Evolutionary conservation across 2,113 vertebrate genomes (phyloP).

Genomic region (Ancistrus triradiatus): DNA sequence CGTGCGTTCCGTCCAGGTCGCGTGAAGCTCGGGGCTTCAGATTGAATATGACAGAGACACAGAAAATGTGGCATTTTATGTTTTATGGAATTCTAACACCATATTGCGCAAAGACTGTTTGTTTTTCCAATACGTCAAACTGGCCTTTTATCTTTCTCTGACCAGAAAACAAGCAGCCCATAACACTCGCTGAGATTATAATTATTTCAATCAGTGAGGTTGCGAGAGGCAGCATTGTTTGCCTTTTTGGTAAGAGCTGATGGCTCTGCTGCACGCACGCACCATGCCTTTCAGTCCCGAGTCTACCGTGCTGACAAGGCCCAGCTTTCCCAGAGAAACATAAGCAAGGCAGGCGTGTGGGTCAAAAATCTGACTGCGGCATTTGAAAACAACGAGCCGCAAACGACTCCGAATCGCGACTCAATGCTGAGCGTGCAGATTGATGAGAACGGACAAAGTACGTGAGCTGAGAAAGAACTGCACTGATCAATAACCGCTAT

Average conservation of each 20-base stretch:
- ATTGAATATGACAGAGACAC: constrained; percentile 9
- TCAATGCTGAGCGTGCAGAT: neutral
- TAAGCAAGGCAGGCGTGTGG: neutral
- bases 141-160: constrained; percentile 46
- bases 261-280: constrained; percentile 24
- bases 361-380: neutral
- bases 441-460: neutral
- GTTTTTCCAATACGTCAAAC: constrained; percentile 40
- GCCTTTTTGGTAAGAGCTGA: constrained; percentile 22
- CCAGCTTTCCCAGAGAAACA: constrained; percentile 15
- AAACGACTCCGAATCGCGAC: neutral
- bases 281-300: neutral
- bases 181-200: constrained; percentile 46
- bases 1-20: neutral
- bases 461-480: neutral
- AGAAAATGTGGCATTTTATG: constrained; percentile 10
- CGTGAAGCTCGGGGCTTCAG: neutral
- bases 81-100: constrained; percentile 21
- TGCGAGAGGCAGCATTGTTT: constrained; percentile 41
- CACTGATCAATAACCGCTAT: neutral
- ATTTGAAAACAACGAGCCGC: neutral
- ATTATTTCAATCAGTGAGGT: constrained; percentile 54
- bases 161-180: constrained; percentile 40
- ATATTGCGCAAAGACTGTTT: constrained; percentile 24
- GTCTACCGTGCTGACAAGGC: constrained; percentile 15